Evolutionary conservation across 2,113 vertebrate species (phyloP).

Genomic region (Indri indri): DNA sequence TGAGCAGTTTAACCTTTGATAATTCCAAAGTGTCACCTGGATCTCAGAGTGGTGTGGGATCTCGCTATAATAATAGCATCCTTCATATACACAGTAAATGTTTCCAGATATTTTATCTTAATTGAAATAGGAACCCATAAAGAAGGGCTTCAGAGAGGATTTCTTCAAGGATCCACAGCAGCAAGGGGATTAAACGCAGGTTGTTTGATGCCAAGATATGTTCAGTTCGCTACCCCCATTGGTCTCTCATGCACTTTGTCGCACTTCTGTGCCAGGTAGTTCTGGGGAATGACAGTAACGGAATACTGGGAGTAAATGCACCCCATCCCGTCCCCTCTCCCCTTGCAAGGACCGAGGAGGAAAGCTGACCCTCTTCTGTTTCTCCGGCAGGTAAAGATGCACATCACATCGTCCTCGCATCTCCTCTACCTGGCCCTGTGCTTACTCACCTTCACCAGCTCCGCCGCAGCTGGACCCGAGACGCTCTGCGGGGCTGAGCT

Average conservation of each 20-base stretch:
- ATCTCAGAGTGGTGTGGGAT: not conserved
- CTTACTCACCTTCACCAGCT: conserved; percentile 94
- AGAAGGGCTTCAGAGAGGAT: not conserved
- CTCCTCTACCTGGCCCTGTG: conserved; percentile 97
- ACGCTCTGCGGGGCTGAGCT: conserved; percentile 98
- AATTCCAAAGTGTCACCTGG: not conserved
- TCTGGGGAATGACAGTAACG: not conserved
- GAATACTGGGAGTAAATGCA: not conserved
- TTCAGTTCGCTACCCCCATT: not conserved
- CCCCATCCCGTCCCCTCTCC: accelerated
- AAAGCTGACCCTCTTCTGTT: conserved; percentile 74
- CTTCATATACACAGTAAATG: not conserved
- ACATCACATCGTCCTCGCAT: conserved; percentile 91
- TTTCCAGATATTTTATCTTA: not conserved
- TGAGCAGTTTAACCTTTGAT: not conserved
- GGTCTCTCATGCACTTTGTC: too few species aligned
- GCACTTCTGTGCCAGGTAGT: not conserved
- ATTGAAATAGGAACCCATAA: not conserved
- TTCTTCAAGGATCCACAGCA: not conserved
- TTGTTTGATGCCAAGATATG: not conserved
- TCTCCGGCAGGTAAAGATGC: conserved; percentile 92
- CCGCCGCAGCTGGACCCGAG: conserved; percentile 91
- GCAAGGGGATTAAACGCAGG: not conserved
- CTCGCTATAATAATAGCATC: not conserved
- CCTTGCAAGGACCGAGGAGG: not conserved